Conservation (phyloP, 2,888 invertebrate genomes). For the Prostheceraeus crozeri region DNA sequence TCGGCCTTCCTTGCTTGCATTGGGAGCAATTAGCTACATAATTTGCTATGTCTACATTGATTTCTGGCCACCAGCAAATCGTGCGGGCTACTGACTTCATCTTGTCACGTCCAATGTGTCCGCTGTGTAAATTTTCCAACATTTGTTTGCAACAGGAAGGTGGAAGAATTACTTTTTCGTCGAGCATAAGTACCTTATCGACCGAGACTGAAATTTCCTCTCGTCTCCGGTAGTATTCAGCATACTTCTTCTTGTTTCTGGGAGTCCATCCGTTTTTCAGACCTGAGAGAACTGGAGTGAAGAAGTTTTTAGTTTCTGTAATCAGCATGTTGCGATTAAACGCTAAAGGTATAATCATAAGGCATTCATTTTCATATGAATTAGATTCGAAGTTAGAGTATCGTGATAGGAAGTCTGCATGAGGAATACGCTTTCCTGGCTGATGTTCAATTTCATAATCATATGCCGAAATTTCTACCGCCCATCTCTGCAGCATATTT, state of each 20-base stretch:
- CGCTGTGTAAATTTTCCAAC: slow-evolving; percentile 9
- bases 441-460: slow-evolving; percentile 15
- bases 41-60: slow-evolving; percentile 2
- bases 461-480: slow-evolving; percentile 15
- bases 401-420: slow-evolving; percentile 22
- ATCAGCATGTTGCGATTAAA: not conserved
- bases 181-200: no score
- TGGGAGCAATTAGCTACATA: not conserved
- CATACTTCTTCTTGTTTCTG: slow-evolving; percentile 13
- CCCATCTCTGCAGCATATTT: slow-evolving; percentile 27
- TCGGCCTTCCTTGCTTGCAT: slow-evolving; percentile 7
- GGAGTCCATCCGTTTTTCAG: slow-evolving; percentile 18
- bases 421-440: slow-evolving; percentile 10
- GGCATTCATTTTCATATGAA: not conserved
- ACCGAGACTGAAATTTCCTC: no score
- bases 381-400: not conserved
- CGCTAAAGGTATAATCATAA: slow-evolving; percentile 15
- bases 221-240: no score
- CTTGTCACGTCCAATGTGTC: not conserved
- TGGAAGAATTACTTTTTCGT: no score
- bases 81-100: slow-evolving; percentile 7
- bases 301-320: slow-evolving; percentile 14
- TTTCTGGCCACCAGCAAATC: slow-evolving; percentile 9
- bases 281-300: slow-evolving; percentile 20
- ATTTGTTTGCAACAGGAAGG: no score